Conservation (phyloP, 2,888 invertebrate genomes). For the Volucella bombylans region DNA sequence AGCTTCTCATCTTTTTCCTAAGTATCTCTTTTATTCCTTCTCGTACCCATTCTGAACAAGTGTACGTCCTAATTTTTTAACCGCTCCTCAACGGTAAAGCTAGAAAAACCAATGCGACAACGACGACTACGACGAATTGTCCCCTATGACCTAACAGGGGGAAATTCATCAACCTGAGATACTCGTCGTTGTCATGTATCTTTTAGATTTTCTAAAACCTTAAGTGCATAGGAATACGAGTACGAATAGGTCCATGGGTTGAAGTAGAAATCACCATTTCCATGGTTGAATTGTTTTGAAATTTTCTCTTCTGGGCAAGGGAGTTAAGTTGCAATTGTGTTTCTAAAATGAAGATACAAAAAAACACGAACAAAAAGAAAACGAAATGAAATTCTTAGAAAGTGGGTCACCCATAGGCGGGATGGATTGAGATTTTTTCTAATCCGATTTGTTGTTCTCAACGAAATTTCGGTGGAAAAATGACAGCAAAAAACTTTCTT, state of each 20-base stretch:
- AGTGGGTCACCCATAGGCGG: constrained; percentile 45
- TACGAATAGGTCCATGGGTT: constrained; percentile 3
- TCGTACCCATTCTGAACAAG: neutral
- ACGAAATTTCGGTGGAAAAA: constrained; percentile 3
- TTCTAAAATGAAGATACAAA: constrained; percentile 30
- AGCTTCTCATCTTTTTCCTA: no score
- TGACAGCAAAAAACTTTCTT: neutral
- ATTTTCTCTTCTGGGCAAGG: neutral
- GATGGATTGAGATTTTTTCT: neutral
- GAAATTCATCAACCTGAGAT: constrained; percentile 61
- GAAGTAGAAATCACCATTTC: constrained; percentile 23
- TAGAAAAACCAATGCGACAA: no score
- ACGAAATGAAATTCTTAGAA: neutral
- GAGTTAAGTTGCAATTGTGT: constrained; percentile 16
- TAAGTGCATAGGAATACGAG: constrained; percentile 54
- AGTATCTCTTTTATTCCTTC: neutral
- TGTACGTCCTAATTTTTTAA: constrained; percentile 41
- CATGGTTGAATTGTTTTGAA: constrained; percentile 32
- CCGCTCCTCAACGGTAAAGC: constrained; percentile 6
- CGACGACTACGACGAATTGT: neutral
- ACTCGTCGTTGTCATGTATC: neutral
- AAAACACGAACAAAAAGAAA: neutral
- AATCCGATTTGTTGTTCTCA: constrained; percentile 36
- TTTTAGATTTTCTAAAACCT: constrained; percentile 33
- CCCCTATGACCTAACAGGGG: constrained; percentile 50